phyloP scores from a whole-genome alignment of 2,797 vertebrate genomes.

The Hippopotamyrus pictus region DNA sequence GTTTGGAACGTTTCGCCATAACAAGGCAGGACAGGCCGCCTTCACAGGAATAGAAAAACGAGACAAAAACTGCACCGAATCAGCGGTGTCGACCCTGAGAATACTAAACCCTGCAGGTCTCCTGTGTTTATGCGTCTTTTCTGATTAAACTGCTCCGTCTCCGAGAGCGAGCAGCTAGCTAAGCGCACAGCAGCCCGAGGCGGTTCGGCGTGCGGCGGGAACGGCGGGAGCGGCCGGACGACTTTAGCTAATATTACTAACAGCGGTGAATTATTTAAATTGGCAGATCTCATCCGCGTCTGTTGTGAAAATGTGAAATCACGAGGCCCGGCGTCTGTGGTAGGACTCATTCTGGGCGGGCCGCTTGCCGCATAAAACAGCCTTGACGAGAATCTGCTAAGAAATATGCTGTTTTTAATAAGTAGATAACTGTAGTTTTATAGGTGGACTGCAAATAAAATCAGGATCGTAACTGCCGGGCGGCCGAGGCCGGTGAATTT shows the following conservation, averaged over 20 bases:
- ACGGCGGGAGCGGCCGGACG: neutral
- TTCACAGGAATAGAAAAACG: neutral
- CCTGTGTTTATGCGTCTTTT: neutral
- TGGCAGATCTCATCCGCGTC: neutral
- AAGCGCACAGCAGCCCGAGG: no score
- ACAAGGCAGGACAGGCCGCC: neutral
- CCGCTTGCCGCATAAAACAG: neutral
- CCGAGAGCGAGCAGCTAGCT: neutral
- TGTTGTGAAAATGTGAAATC: neutral
- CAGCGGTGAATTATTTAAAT: neutral
- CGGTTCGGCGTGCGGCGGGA: neutral
- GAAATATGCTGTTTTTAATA: neutral
- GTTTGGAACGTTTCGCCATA: neutral
- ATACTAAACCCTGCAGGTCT: neutral
- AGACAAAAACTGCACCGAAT: neutral
- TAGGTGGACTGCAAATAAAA: neutral
- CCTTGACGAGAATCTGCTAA: neutral
- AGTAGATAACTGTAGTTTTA: neutral
- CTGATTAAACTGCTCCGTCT: constrained; percentile 8
- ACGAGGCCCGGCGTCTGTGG: neutral
- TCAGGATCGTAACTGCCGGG: neutral
- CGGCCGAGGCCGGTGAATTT: neutral
- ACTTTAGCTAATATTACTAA: neutral
- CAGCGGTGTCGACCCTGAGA: neutral
- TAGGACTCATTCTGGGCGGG: neutral